Percentiles rank a stretch among this genome's conserved stretches.
phyloP scores from a whole-genome alignment of 2,888 invertebrate genomes.

The Dexiosoma caninum region DNA sequence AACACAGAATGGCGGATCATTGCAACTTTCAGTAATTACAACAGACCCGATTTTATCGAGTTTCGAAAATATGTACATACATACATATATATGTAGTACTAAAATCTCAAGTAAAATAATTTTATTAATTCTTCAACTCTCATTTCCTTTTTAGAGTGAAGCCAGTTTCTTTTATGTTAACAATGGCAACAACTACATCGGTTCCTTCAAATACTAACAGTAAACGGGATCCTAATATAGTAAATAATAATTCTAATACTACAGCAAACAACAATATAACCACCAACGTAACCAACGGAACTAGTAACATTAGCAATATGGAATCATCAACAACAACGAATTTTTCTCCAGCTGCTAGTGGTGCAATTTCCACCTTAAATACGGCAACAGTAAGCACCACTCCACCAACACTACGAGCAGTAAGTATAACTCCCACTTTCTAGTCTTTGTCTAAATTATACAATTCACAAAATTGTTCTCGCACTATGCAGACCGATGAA shows the following conservation, averaged over 20 bases:
- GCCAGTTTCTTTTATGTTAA: conserved; percentile 23
- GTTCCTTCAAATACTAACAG: conserved; percentile 49
- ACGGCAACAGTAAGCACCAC: conserved; percentile 60
- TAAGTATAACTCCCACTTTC: conserved; percentile 50
- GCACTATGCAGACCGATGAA: conserved; percentile 78
- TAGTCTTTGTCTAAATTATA: conserved; percentile 52
- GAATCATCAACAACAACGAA: conserved; percentile 62
- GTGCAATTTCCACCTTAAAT: conserved; percentile 39
- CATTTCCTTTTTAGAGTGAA: neutral
- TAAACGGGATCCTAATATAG: conserved; percentile 40
- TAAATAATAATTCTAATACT: conserved; percentile 24
- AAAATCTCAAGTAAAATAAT: too few relatives aligned
- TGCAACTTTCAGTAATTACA: too few relatives aligned
- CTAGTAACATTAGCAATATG: conserved; percentile 18
- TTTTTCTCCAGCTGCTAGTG: conserved; percentile 39
- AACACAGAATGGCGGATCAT: too few relatives aligned
- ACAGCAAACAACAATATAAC: conserved; percentile 36
- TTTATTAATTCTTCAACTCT: neutral
- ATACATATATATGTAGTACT: too few relatives aligned
- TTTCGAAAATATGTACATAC: too few relatives aligned
- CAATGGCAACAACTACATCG: conserved; percentile 61
- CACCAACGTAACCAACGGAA: conserved; percentile 20
- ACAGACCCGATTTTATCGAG: too few relatives aligned
- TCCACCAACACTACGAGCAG: conserved; percentile 52
- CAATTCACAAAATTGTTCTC: conserved; percentile 64